Base-by-base conservation (phyloP, 2,113 vertebrate species). In the Centropus unirufus region DNA sequence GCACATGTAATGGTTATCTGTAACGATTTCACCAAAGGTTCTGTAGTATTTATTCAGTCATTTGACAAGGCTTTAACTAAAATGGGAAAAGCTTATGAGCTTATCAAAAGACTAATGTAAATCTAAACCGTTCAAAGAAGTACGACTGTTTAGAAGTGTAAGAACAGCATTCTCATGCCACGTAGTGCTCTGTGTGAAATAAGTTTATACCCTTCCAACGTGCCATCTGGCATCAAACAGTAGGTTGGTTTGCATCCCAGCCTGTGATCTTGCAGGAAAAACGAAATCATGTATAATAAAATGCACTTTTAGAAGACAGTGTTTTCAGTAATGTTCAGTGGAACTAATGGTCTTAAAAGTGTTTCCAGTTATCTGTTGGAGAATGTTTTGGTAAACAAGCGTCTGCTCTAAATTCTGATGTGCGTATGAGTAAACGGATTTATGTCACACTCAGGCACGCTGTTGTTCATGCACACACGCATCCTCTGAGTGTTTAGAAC, bases 201-300 rank as follows among this genome's bases (percentile, higher is more conserved):
- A 64, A 96, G 70, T 96, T 96, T 97, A 91, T 97, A 96, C 77
- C 76, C 90, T 93, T 96, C 82, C 90, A 96, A 70, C 77, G 76
- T 69, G 49, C 93, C 96, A 97, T 95, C 92, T 97, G 94, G 95
- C 93, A 96, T 82, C 76, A 85, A 96, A 72, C 72, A 59, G 76
- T 51, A 49, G 75, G 70, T 86, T 94, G 93, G 72, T 95, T 93
- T 94, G 57, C 91, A 89, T 93, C 87, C 91, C 87, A 93, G 90
- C 59, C 78, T 90, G 80, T 78, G 90, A 94, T 96, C 87, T 90
- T 85, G 59, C 44, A 83, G 93, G 83, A 80, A 93, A 96, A 96
- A 92, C 75, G 26, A 88, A 81, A 75, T 93, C 39, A 61, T 86
- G 42, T 64, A 34, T 89, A 89, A 93, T 63, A 88, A 77, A 84